phyloP scores from a whole-genome alignment of 2,888 invertebrate genomes.

The Ommatoiulus sabulosus region DNA sequence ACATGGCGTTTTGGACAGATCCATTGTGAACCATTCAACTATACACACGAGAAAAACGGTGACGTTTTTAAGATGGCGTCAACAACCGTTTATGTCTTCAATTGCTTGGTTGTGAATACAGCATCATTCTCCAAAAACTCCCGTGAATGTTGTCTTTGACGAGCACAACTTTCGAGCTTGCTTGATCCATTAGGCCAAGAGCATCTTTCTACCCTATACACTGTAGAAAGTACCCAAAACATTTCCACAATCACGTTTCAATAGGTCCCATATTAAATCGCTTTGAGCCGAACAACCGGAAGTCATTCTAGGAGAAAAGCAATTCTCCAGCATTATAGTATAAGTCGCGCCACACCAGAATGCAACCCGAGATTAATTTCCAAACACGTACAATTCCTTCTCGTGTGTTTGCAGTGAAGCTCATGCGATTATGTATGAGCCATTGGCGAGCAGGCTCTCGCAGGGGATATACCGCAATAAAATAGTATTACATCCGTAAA shows the following conservation, averaged over 20 bases:
- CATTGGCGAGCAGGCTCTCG: neutral
- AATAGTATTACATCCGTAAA: neutral
- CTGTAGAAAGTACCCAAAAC: neutral
- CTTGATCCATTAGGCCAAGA: no score
- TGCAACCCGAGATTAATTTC: neutral
- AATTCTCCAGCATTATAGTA: neutral
- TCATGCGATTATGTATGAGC: slow-evolving; percentile 12
- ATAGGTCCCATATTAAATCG: neutral
- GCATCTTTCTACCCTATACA: no score
- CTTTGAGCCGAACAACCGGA: neutral
- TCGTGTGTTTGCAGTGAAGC: neutral
- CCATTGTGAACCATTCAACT: no score
- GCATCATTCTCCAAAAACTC: no score
- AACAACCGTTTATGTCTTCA: no score
- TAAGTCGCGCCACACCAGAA: neutral
- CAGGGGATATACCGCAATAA: neutral
- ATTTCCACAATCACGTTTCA: slow-evolving; percentile 12
- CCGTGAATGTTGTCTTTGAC: no score
- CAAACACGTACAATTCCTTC: slow-evolving; percentile 26
- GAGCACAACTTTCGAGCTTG: no score
- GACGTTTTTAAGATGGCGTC: no score
- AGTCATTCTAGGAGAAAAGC: neutral
- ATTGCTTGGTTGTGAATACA: no score
- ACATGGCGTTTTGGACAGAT: no score
- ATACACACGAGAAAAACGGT: no score